A percentile compares a stretch with the other conserved stretches of the same genome.
Evolutionary conservation across 1,140 invertebrate species (phyloP).

Genomic region (Drosophila tani): DNA sequence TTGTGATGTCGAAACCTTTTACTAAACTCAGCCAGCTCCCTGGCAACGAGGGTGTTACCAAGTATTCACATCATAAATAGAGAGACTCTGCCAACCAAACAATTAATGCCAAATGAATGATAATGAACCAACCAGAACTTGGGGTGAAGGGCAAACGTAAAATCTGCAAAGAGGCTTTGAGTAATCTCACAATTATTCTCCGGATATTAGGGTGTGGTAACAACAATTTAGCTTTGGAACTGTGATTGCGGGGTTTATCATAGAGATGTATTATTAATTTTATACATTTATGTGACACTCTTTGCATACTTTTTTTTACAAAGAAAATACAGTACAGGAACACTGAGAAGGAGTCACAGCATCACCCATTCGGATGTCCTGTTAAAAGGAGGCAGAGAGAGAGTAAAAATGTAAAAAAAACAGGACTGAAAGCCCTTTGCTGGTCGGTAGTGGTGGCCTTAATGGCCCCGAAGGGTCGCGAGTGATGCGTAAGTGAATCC

Average conservation of each 20-base stretch:
- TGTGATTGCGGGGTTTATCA: background rate
- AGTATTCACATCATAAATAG: conserved; percentile 9
- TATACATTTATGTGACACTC: background rate
- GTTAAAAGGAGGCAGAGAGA: conserved; percentile 15
- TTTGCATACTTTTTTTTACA: background rate
- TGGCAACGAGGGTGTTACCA: conserved; percentile 15
- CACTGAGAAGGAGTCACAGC: background rate
- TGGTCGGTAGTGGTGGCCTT: conserved; percentile 47
- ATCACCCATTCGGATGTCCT: background rate
- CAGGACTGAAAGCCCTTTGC: conserved; percentile 27
- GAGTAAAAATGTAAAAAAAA: conserved; percentile 10
- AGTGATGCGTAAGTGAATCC: conserved; percentile 82
- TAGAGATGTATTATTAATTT: too few relatives aligned
- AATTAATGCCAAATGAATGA: conserved; percentile 40
- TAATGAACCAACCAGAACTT: conserved; percentile 11
- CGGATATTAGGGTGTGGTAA: conserved; percentile 4
- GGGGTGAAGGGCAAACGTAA: background rate
- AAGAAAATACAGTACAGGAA: background rate
- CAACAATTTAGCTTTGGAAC: background rate
- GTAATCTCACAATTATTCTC: conserved; percentile 16
- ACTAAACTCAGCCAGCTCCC: conserved; percentile 8
- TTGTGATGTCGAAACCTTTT: conserved; percentile 25
- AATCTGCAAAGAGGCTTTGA: conserved; percentile 20
- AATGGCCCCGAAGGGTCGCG: conserved; percentile 71
- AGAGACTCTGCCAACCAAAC: background rate